Evolutionary conservation across 2,113 vertebrate species (phyloP).

Genomic region (Macquaria australasica): DNA sequence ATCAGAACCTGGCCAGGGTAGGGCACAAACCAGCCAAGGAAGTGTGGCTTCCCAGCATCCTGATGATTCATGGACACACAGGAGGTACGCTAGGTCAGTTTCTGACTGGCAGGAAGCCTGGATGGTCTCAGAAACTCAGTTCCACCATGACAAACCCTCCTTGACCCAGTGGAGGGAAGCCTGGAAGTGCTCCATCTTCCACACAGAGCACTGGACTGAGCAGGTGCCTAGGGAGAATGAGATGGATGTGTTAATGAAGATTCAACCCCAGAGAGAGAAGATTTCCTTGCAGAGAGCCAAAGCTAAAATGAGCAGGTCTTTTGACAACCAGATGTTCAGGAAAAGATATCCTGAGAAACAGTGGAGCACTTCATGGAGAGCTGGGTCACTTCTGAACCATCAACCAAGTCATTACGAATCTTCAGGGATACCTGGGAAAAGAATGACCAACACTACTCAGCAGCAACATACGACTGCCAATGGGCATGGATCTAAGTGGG

Average conservation of each 20-base stretch:
- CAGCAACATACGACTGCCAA: background rate
- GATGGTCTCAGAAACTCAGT: constrained; percentile 62
- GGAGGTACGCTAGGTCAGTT: background rate
- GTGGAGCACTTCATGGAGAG: constrained; percentile 67
- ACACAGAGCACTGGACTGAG: constrained; percentile 2
- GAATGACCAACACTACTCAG: background rate
- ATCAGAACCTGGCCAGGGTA: constrained; percentile 8
- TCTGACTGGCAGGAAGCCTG: constrained; percentile 72
- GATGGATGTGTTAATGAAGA: constrained; percentile 44
- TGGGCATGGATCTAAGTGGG: constrained; percentile 61
- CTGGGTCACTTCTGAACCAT: constrained; percentile 24
- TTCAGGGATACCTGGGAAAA: constrained; percentile 17
- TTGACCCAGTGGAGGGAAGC: constrained; percentile 66
- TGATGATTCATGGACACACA: background rate
- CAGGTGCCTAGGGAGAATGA: background rate
- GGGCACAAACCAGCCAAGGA: background rate
- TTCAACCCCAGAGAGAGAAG: constrained; percentile 34
- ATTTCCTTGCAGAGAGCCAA: constrained; percentile 25
- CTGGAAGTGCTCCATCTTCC: constrained; percentile 56
- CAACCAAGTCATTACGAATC: constrained; percentile 2
- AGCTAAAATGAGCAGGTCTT: constrained; percentile 38
- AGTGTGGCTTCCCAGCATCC: background rate
- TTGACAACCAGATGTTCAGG: constrained; percentile 51
- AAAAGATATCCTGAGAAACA: constrained; percentile 42
- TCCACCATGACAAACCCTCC: constrained; percentile 64